These are phyloP conservation scores for Aphelinus atriplicis DNA, from an alignment of 1,140 invertebrate genomes.

Conservation along the genomic window DNA sequence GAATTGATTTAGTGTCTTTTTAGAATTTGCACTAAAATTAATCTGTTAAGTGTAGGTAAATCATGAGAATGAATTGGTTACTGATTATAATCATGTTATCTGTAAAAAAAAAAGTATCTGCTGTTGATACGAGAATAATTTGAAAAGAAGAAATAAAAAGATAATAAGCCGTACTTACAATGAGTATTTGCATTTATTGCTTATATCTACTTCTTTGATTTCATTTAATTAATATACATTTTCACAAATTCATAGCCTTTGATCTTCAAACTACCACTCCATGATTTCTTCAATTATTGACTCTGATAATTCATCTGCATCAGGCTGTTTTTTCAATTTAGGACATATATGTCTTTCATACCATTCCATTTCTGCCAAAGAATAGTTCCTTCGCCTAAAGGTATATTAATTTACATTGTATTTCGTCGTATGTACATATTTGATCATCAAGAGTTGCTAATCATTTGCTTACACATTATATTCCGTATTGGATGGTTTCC, in stretches of 20 bases:
- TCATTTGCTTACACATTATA: conserved; percentile 50
- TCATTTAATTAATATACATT: conserved; percentile 8
- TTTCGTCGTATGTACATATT: too few species aligned
- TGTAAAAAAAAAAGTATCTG: conserved; percentile 31
- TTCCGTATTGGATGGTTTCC: conserved; percentile 65
- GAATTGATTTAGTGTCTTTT: conserved; percentile 39
- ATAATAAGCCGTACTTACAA: conserved; percentile 4
- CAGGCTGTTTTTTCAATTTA: conserved; percentile 30
- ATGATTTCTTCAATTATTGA: conserved; percentile 44
- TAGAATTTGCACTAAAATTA: conserved; percentile 35
- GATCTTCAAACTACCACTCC: conserved; percentile 27
- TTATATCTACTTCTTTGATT: background rate
- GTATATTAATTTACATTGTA: conserved; percentile 9
- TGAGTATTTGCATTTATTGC: conserved; percentile 24
- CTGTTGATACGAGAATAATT: conserved; percentile 32
- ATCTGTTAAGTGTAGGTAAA: conserved; percentile 35
- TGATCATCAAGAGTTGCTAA: background rate
- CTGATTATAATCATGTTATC: conserved; percentile 40
- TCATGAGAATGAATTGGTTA: conserved; percentile 32
- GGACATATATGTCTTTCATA: conserved; percentile 49
- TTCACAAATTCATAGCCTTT: background rate
- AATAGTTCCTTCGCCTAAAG: conserved; percentile 51
- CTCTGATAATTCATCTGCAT: conserved; percentile 32
- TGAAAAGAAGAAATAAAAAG: conserved; percentile 35
- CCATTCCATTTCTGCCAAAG: conserved; percentile 52